Evolutionary conservation across 2,113 vertebrate species (phyloP).

Genomic region (Hippoglossus stenolepis): DNA sequence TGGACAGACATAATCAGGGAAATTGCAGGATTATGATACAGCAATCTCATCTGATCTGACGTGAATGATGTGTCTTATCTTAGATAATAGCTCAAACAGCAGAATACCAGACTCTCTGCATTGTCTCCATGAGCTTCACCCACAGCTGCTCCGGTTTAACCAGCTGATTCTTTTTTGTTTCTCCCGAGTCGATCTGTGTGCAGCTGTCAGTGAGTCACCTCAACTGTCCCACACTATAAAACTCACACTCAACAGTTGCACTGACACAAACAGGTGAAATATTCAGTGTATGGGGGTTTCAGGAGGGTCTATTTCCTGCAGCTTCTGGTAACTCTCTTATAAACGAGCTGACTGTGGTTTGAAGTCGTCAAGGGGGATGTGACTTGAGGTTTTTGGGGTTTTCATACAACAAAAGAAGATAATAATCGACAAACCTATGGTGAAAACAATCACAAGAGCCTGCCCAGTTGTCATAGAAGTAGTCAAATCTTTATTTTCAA

Average conservation of each 20-base stretch:
- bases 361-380: background rate
- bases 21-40: constrained; percentile 1
- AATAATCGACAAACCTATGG: too few relatives aligned
- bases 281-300: background rate
- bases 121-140: background rate
- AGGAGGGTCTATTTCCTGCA: background rate
- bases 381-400: background rate
- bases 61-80: background rate
- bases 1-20: constrained; percentile 28
- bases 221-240: constrained; percentile 67
- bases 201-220: constrained; percentile 72
- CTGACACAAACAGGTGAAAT: constrained; percentile 25
- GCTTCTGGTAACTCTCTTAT: too few relatives aligned
- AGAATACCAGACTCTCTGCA: background rate
- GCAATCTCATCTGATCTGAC: background rate
- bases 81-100: background rate
- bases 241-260: constrained; percentile 42
- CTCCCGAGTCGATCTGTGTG: constrained; percentile 33
- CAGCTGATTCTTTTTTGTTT: constrained; percentile 58
- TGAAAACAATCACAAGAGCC: background rate
- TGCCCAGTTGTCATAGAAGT: too few relatives aligned
- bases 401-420: too few relatives aligned
- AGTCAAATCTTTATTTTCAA: too few relatives aligned
- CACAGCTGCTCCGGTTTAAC: constrained; percentile 55
- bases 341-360: background rate